Evolutionary conservation across 2,113 vertebrate species (phyloP), one percentile per base, ranked within the genome.

Genomic region (Neotoma lepida): DNA sequence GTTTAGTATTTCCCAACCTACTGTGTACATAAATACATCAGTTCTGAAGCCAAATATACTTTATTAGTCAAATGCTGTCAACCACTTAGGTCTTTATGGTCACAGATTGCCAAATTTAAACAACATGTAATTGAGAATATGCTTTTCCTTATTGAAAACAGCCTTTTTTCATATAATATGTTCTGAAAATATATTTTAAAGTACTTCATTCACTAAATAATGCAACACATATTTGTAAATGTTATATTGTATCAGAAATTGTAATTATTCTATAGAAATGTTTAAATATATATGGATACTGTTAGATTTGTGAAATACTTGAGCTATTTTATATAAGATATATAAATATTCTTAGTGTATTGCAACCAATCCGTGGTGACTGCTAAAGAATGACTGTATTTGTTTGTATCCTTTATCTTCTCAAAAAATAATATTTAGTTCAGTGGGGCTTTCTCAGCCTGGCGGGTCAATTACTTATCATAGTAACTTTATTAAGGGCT

Each of bases 61-160:
- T 44, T 73, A 35, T 70, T 95, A 4, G 74, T 91, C 18, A 86
- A 70, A 39, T 28, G 22, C 5, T 51, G 33, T 35, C 12, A 26
- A 33, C 18, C 18, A 4, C 14, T 1, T 24, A 8, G 22, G 26
- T 51, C 6, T 86, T 6, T 24, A 18, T 3, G 0, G n/a, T 70
- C 33, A 20, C 35, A 35, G 1, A 54, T 54, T 10, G 2, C 13
- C 10, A 54, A 3, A 39, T 39, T 54, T 7, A 71, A 54, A 12
- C 13, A 18, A 54, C 64, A 22, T 2, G 20, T 4, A 3, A 51
- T 24, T 54, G 3, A 86, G 51, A 54, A 70, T 70, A 70, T 2
- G 56, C 56, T 86, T 86, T 46, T 9, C 58, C 24, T 61, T 61
- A 61, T 61, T 61, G 58, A 61, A 24, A 61, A 61, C 8, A 61